Conservation (phyloP, 2,888 invertebrate genomes). For the Hirtodrosophila confusa region DNA sequence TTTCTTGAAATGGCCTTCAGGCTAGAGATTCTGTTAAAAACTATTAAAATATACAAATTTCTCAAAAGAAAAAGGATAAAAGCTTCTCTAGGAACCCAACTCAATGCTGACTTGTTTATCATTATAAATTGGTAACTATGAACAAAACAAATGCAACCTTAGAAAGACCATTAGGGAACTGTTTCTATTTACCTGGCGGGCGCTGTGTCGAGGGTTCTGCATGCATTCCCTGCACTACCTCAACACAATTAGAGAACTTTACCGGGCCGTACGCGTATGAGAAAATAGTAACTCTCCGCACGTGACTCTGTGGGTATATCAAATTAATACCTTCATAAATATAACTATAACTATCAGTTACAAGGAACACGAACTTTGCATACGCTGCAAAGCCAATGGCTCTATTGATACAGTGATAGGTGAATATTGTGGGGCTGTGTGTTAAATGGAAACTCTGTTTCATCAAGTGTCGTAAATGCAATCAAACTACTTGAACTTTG, state of each 20-base stretch:
- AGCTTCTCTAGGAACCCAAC: too few species aligned
- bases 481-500: slow-evolving; percentile 75
- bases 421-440: background rate
- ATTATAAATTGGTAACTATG: background rate
- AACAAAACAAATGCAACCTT: too few species aligned
- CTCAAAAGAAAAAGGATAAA: too few species aligned
- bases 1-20: too few species aligned
- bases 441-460: slow-evolving; percentile 11
- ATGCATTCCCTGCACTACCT: slow-evolving; percentile 57
- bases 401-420: too few species aligned
- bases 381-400: slow-evolving; percentile 50
- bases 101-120: background rate
- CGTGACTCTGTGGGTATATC: slow-evolving; percentile 67
- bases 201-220: slow-evolving; percentile 24
- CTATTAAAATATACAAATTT: too few species aligned
- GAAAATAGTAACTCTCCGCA: slow-evolving; percentile 33
- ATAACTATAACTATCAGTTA: slow-evolving; percentile 23
- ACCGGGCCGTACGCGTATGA: too few species aligned
- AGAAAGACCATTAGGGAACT: background rate
- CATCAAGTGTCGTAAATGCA: slow-evolving; percentile 61
- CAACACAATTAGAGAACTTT: slow-evolving; percentile 45
- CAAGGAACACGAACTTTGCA: slow-evolving; percentile 57
- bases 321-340: slow-evolving; percentile 72
- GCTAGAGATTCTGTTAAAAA: too few species aligned
- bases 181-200: slow-evolving; percentile 20